These are phyloP conservation scores for Drosophila recens DNA, from an alignment of 2,888 invertebrate species.

Conservation along the genomic window DNA sequence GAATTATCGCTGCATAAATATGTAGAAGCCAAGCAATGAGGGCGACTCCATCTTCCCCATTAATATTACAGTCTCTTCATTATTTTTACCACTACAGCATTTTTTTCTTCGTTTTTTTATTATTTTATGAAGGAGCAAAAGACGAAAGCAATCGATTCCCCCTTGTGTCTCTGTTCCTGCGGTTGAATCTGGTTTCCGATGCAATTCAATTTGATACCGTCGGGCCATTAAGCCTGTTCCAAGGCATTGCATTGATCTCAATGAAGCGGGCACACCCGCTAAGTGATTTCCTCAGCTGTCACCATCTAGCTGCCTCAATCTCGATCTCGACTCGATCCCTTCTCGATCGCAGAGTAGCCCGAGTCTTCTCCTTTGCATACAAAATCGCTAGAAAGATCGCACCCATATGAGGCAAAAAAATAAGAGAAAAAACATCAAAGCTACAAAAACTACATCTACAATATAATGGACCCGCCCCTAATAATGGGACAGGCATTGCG, in stretches of 20 bases:
- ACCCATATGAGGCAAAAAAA: slow-evolving; percentile 29
- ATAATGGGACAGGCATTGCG: slow-evolving; percentile 20
- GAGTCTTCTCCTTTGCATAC: slow-evolving; percentile 40
- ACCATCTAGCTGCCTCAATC: neutral
- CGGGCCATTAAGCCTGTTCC: slow-evolving; percentile 28
- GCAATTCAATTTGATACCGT: slow-evolving; percentile 27
- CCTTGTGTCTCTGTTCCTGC: neutral
- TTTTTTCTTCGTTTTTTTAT: neutral
- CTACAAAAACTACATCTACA: slow-evolving; percentile 11
- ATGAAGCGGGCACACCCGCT: slow-evolving; percentile 57
- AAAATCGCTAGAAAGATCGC: slow-evolving; percentile 37
- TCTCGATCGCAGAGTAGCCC: neutral
- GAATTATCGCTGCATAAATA: slow-evolving; percentile 74
- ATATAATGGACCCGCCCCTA: slow-evolving; percentile 20
- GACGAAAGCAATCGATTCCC: slow-evolving; percentile 13
- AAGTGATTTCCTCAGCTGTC: slow-evolving; percentile 58
- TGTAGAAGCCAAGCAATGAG: slow-evolving; percentile 38
- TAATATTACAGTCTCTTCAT: slow-evolving; percentile 37
- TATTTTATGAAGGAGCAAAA: slow-evolving; percentile 42
- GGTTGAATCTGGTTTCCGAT: slow-evolving; percentile 22
- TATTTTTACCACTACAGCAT: slow-evolving; percentile 49
- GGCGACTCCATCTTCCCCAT: slow-evolving; percentile 25
- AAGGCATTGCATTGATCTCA: slow-evolving; percentile 48
- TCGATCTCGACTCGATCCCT: no score
- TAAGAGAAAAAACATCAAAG: slow-evolving; percentile 2